phyloP scores from a whole-genome alignment of 2,113 vertebrate species.

The Sturnira hondurensis region DNA sequence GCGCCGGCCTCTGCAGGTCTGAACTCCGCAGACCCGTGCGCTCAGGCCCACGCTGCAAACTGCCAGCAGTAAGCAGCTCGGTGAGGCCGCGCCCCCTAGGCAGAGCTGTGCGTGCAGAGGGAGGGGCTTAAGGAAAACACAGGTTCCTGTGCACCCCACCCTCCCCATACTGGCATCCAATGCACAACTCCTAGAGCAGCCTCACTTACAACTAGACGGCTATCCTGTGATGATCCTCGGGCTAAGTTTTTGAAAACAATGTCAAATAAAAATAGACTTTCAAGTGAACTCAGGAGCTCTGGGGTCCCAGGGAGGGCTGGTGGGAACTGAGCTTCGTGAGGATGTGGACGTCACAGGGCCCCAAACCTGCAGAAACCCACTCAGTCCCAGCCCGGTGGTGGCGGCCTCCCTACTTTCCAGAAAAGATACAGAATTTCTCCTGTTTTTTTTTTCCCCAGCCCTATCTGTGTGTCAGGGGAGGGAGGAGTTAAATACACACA shows the following conservation, averaged over 20 bases:
- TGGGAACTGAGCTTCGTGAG: fast-evolving
- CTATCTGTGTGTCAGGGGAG: background rate
- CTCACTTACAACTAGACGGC: background rate
- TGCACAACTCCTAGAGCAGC: fast-evolving
- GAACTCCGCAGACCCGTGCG: fast-evolving
- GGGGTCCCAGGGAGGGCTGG: background rate
- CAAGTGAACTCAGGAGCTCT: fast-evolving
- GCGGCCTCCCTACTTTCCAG: background rate
- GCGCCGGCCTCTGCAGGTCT: background rate
- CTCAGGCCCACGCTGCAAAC: fast-evolving
- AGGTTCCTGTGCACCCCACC: too few species aligned
- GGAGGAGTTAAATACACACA: background rate
- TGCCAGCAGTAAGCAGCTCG: fast-evolving
- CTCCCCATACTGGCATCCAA: too few species aligned
- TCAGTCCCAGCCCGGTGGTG: background rate
- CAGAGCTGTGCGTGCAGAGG: background rate
- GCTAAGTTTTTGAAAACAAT: fast-evolving
- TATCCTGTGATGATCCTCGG: fast-evolving
- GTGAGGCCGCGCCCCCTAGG: fast-evolving
- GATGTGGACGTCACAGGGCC: fast-evolving
- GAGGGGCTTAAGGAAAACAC: background rate
- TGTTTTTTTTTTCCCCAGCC: background rate
- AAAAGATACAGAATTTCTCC: background rate
- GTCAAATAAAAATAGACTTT: fast-evolving
- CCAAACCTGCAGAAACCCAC: fast-evolving